A percentile compares a stretch with the other conserved stretches of the same genome.
Conservation (phyloP, 2,888 invertebrate species). For the Empis livida region DNA sequence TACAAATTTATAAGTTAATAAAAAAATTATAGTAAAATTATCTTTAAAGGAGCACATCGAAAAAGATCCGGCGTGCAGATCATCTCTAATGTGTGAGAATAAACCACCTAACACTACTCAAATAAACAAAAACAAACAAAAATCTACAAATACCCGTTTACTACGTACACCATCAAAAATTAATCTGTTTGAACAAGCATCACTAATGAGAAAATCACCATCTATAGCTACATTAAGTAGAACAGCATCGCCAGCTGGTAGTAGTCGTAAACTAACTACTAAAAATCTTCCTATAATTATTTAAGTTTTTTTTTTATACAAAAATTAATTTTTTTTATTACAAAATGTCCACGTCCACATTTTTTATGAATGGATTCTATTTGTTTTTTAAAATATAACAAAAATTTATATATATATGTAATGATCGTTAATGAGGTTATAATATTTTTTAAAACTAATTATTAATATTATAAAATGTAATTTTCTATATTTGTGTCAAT, state of each 20-base stretch:
- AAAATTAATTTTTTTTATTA: too few relatives aligned
- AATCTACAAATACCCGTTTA: neutral
- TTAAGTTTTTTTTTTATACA: slow-evolving; percentile 9
- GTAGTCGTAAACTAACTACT: slow-evolving; percentile 22
- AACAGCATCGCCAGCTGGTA: slow-evolving; percentile 9
- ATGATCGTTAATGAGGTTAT: too few relatives aligned
- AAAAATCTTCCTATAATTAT: slow-evolving; percentile 26
- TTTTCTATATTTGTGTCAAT: too few relatives aligned
- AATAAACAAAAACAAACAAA: too few relatives aligned
- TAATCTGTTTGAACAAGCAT: slow-evolving; percentile 6
- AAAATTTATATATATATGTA: too few relatives aligned
- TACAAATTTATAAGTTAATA: too few relatives aligned
- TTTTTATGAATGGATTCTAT: too few relatives aligned
- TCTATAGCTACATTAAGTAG: slow-evolving; percentile 11
- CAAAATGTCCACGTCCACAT: too few relatives aligned
- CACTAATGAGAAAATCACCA: slow-evolving; percentile 8
- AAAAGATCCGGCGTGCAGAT: slow-evolving; percentile 10
- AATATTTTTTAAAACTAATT: too few relatives aligned
- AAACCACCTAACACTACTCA: neutral
- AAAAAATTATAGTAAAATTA: neutral
- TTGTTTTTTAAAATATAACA: too few relatives aligned
- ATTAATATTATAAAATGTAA: too few relatives aligned
- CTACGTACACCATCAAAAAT: slow-evolving; percentile 15
- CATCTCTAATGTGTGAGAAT: slow-evolving; percentile 7
- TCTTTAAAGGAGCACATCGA: slow-evolving; percentile 9